Evolutionary conservation across 2,888 invertebrate genomes (phyloP), one percentile per base, ranked within the genome.

Genomic region (Chalcis sispes): DNA sequence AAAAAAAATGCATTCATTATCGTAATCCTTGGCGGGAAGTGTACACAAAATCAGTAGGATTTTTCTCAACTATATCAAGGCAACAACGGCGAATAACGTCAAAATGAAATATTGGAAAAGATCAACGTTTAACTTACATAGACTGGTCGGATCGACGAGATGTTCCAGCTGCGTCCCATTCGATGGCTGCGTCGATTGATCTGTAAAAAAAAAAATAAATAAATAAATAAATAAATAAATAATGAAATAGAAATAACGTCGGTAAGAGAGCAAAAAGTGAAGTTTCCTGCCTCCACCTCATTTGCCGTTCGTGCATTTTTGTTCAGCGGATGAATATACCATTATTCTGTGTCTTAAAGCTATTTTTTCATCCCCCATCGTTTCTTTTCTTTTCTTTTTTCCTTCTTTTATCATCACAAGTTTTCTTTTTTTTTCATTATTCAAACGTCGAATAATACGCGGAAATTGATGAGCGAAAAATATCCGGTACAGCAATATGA

Each of bases 101-200:
- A n/a, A n/a, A n/a, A 27, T 50, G 29, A 67, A 59, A 62, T 65
- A 75, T 62, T 20, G 36, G n/a, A 75, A 52, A 62, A 75, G 10
- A 58, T 42, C 8, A 23, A 62, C 20, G 54, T 29, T 23, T 72
- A 5, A 84, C 84, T 83, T 77, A 82, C 82, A 79, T 58, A 80
- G 72, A 70, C 58, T 80, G 27, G 69, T 67, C 20, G 80, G 76
- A 10, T 80, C 64, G 4, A 80, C 80, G 32, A 82, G 77, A 65
- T 59, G 80, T 48, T 83, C 83, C 79, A 82, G 64, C 59, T 82
- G 84, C 15, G 80, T 81, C 10, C 82, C 83, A 48, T 83, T 83
- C 50, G 70, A 20, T 1, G 81, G 56, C 42, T 80, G 71, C 73
- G 48, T 1, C n/a, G 79, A 27, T 15, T 79, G 70, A 77, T 77